Evolutionary conservation across 2,888 invertebrate species (phyloP), one percentile per base, ranked within the genome.

Genomic region (Dorcus parallelipipedus): DNA sequence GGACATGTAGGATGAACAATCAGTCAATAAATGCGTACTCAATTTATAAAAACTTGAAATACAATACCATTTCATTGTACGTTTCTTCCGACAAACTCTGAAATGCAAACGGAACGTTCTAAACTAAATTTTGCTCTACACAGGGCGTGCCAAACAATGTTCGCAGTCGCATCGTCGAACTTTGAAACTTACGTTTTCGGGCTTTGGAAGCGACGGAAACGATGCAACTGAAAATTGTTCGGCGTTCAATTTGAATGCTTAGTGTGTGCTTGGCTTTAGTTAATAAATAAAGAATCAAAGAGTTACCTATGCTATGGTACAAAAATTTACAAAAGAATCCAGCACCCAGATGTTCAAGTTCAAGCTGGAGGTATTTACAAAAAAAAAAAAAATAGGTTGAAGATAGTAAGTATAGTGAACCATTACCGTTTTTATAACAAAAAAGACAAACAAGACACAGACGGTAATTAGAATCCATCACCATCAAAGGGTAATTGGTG

Each of bases 81-180:
- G 86, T 85, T 83, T 88, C 88, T 85, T 88, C 88, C 83, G 88
- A 88, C 86, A 88, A 87, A 87, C 85, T 88, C 88, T 88, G 88
- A 85, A 87, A 88, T 86, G 81, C 78, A 84, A 85, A 83, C 60
- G 52, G 53, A 51, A 52, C 49, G 47, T 57, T 54, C 60, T 60
- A 56, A 54, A 57, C 60, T 60, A 65, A 61, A 61, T 56, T 67
- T 69, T 63, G 57, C 49, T 58, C 56, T 54, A 62, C 38, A 39
- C 52, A 45, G 39, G 20, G 8, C 26, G 26, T 33, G 26, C 26
- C 26, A 33, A 33, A 33, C 26, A 33, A 33, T 33, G 26, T 33
- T 33, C 26, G 26, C 26, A 33, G 26, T 33, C 26, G 26, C 26
- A 33, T 33, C 26, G 26, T 26, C 14, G 14, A 14, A 14, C 3